Evolutionary conservation across 2,888 invertebrate species (phyloP).

Genomic region (Himalopsyche kuldschensis): DNA sequence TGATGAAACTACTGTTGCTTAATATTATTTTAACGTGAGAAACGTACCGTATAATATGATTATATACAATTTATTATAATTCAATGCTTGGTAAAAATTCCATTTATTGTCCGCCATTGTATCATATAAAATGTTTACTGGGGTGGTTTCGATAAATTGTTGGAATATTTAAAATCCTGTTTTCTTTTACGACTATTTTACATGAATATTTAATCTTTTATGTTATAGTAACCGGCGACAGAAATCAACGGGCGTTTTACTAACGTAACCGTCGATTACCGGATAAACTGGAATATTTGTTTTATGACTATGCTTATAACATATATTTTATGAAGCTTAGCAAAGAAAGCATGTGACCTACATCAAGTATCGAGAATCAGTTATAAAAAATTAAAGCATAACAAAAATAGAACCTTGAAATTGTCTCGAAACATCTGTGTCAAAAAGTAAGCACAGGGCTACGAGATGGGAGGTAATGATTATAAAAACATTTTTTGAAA

Average conservation of each 20-base stretch:
- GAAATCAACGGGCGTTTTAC: neutral
- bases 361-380: slow-evolving; percentile 7
- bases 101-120: neutral
- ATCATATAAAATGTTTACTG: neutral
- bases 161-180: neutral
- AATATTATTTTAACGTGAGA: too few relatives aligned
- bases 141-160: neutral
- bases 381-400: slow-evolving; percentile 8
- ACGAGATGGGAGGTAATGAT: neutral
- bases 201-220: neutral
- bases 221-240: neutral
- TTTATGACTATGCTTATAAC: neutral
- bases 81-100: neutral
- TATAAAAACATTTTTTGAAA: neutral
- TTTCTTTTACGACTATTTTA: neutral
- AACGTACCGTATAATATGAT: neutral
- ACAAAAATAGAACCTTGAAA: slow-evolving; percentile 16
- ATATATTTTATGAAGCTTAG: neutral
- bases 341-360: slow-evolving; percentile 19
- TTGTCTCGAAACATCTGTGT: neutral
- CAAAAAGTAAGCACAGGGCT: neutral
- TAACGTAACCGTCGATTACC: neutral
- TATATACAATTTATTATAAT: neutral
- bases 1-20: too few relatives aligned
- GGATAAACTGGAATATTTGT: neutral